A percentile compares a stretch with the other conserved stretches of the same genome.
These are phyloP conservation scores for Andrena chrysosceles DNA, from an alignment of 2,888 invertebrate species.

Conservation along the genomic window DNA sequence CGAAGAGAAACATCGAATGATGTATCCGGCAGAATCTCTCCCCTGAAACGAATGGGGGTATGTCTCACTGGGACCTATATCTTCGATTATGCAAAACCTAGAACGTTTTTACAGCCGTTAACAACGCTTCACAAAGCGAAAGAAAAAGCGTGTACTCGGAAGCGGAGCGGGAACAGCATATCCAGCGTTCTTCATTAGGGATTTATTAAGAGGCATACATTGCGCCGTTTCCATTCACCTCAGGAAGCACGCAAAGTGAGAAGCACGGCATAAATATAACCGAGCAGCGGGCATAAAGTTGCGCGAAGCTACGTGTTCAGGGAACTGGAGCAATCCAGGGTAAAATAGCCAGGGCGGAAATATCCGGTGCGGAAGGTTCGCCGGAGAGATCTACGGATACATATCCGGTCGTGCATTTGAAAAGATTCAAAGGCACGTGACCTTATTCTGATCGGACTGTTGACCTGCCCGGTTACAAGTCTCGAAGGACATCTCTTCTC, in stretches of 20 bases:
- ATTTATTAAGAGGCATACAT: constrained; percentile 18
- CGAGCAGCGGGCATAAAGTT: constrained; percentile 42
- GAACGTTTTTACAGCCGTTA: no score
- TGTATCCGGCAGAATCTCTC: no score
- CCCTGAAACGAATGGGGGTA: no score
- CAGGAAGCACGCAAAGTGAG: constrained; percentile 30
- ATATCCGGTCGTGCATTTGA: constrained; percentile 37
- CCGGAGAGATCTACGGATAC: constrained; percentile 39
- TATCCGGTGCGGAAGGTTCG: constrained; percentile 42
- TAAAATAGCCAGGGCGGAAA: constrained; percentile 60
- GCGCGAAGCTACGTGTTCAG: constrained; percentile 48
- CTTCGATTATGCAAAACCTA: not conserved
- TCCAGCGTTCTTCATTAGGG: constrained; percentile 20
- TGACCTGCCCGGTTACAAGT: constrained; percentile 8
- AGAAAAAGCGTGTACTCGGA: not conserved
- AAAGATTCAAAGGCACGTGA: constrained; percentile 58
- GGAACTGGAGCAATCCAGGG: constrained; percentile 55
- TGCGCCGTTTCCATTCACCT: constrained; percentile 28
- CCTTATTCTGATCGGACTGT: constrained; percentile 53
- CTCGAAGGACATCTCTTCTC: constrained; percentile 1
- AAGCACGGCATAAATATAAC: constrained; percentile 42
- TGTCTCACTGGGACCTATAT: not conserved
- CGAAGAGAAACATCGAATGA: no score
- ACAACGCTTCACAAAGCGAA: not conserved
- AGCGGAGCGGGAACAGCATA: not conserved